phyloP scores from a whole-genome alignment of 2,888 invertebrate species.

The Phlogophora meticulosa region DNA sequence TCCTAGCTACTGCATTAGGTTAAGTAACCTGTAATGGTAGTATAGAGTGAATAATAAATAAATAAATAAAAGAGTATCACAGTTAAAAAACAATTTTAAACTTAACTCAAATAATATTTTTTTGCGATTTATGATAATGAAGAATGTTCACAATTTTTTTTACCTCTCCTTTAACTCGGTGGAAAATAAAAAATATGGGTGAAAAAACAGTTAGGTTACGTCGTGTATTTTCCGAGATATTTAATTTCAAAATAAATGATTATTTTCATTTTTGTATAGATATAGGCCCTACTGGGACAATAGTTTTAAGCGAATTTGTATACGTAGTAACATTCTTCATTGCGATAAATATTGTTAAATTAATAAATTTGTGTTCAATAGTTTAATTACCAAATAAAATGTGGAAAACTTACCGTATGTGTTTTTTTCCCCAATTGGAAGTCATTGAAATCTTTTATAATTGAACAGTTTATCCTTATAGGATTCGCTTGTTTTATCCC shows the following conservation, averaged over 20 bases:
- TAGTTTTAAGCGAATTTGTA: conserved; percentile 16
- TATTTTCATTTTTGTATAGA: conserved; percentile 20
- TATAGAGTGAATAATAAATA: no score
- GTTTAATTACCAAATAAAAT: conserved; percentile 23
- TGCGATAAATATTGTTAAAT: conserved; percentile 38
- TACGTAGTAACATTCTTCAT: conserved; percentile 30
- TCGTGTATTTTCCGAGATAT: conserved; percentile 19
- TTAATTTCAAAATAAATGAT: conserved; percentile 20
- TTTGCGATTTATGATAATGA: conserved; percentile 29
- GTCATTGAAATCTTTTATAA: conserved; percentile 37
- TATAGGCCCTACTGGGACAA: conserved; percentile 15
- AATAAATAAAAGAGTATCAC: no score
- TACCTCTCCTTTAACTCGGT: conserved; percentile 29
- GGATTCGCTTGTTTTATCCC: conserved; percentile 35
- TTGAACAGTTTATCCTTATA: conserved; percentile 36
- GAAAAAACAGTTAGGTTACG: conserved; percentile 19
- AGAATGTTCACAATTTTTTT: conserved; percentile 26
- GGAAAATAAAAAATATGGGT: conserved; percentile 31
- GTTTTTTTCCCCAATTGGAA: conserved; percentile 39
- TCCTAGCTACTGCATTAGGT: no score
- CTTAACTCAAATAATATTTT: conserved; percentile 29
- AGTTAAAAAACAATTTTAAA: conserved; percentile 15
- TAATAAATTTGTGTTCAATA: conserved; percentile 32
- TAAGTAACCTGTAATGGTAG: no score
- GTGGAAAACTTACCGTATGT: conserved; percentile 37